These are phyloP conservation scores for Brassicogethes aeneus DNA, from an alignment of 2,888 invertebrate species.

Conservation along the genomic window DNA sequence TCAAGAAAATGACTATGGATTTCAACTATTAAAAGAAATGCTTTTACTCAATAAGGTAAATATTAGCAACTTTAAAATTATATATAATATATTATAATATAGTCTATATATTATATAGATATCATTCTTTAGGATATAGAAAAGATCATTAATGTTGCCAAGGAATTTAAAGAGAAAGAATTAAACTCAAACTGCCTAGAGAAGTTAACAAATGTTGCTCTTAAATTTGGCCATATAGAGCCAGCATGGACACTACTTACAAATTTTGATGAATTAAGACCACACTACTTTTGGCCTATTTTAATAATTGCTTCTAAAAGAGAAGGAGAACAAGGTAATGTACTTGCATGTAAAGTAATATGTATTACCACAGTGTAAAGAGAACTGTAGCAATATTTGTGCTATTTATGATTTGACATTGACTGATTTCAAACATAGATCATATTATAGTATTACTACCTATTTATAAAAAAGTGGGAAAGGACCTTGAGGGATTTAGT, in stretches of 20 bases:
- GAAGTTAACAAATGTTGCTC: slow-evolving; percentile 38
- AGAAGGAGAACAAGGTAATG: slow-evolving; percentile 49
- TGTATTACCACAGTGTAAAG: too few species aligned
- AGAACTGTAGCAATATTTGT: too few species aligned
- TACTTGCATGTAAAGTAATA: too few species aligned
- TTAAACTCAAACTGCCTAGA: slow-evolving; percentile 41
- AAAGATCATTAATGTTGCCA: slow-evolving; percentile 40
- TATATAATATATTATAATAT: too few species aligned
- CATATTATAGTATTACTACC: too few species aligned
- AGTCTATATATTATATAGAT: too few species aligned
- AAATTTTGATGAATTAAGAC: slow-evolving; percentile 34
- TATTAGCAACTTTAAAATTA: too few species aligned
- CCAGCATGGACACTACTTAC: slow-evolving; percentile 42
- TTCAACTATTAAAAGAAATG: slow-evolving; percentile 49
- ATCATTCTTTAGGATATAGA: slow-evolving; percentile 40
- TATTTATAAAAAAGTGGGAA: too few species aligned
- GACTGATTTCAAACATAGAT: too few species aligned
- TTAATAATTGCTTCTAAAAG: slow-evolving; percentile 43
- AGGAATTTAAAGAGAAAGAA: slow-evolving; percentile 42
- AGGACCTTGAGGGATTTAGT: too few species aligned
- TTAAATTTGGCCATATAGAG: slow-evolving; percentile 42
- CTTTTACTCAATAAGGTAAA: too few species aligned
- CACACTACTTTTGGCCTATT: slow-evolving; percentile 62
- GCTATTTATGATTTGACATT: too few species aligned
- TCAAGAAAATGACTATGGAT: slow-evolving; percentile 47